phyloP scores from a whole-genome alignment of 2,797 vertebrate species.

The Gila robusta region DNA sequence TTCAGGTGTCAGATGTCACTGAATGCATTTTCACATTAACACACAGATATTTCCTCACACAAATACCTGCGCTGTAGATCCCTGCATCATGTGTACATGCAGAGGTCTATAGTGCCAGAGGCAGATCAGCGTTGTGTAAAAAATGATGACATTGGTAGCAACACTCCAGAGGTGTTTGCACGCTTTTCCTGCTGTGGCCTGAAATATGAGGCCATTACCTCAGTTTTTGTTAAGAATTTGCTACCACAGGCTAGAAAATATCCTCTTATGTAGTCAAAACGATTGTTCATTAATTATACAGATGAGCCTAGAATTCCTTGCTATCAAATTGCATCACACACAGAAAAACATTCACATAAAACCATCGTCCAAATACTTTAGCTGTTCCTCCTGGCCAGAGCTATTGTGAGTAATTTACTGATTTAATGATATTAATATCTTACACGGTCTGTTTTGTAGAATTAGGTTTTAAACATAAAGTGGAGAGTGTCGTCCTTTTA shows the following conservation, averaged over 20 bases:
- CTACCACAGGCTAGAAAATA: not conserved
- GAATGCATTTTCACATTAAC: not conserved
- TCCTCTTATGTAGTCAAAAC: not conserved
- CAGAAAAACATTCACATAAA: not conserved
- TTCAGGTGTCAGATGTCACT: not conserved
- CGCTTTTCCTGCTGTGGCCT: slow-evolving; percentile 8
- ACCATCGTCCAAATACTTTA: not conserved
- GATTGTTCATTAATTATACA: slow-evolving; percentile 17
- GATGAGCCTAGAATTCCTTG: not conserved
- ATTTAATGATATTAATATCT: slow-evolving; percentile 33
- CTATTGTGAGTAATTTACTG: slow-evolving; percentile 33
- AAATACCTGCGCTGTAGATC: not conserved
- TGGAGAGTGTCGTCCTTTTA: slow-evolving; percentile 40
- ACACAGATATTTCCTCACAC: slow-evolving; percentile 14
- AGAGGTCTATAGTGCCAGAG: slow-evolving; percentile 25
- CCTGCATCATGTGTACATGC: not conserved
- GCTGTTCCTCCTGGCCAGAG: not conserved
- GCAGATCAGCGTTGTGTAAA: slow-evolving; percentile 28
- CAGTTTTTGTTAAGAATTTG: slow-evolving; percentile 7
- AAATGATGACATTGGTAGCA: slow-evolving; percentile 51
- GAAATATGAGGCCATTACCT: slow-evolving; percentile 20
- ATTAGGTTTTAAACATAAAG: slow-evolving; percentile 33
- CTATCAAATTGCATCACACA: slow-evolving; percentile 6
- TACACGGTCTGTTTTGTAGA: slow-evolving; percentile 17
- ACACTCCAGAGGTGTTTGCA: slow-evolving; percentile 36